Base-by-base conservation (phyloP, 2,113 vertebrate genomes). In the Pycnonotus jocosus region DNA sequence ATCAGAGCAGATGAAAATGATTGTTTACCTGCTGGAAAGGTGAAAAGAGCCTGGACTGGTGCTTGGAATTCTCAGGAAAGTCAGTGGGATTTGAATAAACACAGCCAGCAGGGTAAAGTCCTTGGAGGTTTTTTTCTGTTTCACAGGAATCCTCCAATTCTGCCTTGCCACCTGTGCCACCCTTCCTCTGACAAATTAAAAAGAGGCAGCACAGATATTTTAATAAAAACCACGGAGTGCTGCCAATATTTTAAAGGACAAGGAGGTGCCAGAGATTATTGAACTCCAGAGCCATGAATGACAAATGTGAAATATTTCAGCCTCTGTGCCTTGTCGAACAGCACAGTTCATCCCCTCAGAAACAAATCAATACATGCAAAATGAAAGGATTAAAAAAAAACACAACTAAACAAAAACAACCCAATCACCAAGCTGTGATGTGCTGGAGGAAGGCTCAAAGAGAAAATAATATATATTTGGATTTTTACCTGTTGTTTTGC, bases 81-180 rank as follows among this genome's bases (percentile, higher is more conserved):
- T 93, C 62, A 54, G 62, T 2, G 10, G 69, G 58, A 62, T 95
- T 68, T 81, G 56, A 86, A 71, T 68, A 86, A 95, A 81, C 81
- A 91, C 28, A 71, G 66, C 33, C 72, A 92, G 81, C 72, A 95
- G 81, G 69, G 61, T 6, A 53, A 84, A 21, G 69, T 68, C 96
- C 92, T 93, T 72, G 79, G 91, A 60, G 83, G 40, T 89, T 93
- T 68, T 68, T 88, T 94, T 88, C 76, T 92, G 51, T 90, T 95
- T 91, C 89, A 92, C 53, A 93, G 62, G 77, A 90, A 81, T 78
- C 69, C 56, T 84, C 68, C 57, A 45, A 33, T 72, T 86, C 83
- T 87, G 45, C 65, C 24, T n/a, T 81, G 6, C 88, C 95, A 95
- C 94, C 91, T 95, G 92, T 74, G 77, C 86, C 79, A 40, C 30